Conservation (phyloP, 2,888 invertebrate genomes). For the Abrostola tripartita region DNA sequence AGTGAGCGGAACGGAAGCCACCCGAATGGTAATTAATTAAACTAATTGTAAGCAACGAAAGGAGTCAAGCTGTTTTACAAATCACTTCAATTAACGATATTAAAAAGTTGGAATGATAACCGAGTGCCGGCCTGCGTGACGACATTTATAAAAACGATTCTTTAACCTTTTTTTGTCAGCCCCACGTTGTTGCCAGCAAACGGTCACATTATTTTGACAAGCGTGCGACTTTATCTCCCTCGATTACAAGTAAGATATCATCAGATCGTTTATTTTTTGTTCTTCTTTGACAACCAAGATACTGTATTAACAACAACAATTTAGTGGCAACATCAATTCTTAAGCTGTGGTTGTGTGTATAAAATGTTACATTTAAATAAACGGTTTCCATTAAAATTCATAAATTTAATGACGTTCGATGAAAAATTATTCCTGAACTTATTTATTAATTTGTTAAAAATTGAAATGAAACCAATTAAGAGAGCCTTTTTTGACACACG, state of each 20-base stretch:
- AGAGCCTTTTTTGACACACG: neutral
- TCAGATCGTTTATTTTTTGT: conserved; percentile 44
- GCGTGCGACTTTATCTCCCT: conserved; percentile 82
- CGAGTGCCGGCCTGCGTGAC: conserved; percentile 75
- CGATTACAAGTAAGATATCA: conserved; percentile 60
- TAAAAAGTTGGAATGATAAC: conserved; percentile 85
- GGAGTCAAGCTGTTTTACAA: conserved; percentile 88
- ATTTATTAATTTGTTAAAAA: conserved; percentile 18
- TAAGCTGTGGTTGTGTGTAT: conserved; percentile 51
- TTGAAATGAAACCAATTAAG: conserved; percentile 11
- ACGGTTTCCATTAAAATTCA: conserved; percentile 26
- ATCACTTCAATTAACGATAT: conserved; percentile 88
- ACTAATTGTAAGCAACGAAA: conserved; percentile 88
- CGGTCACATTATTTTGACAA: conserved; percentile 71
- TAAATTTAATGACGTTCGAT: conserved; percentile 5
- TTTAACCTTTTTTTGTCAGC: conserved; percentile 61
- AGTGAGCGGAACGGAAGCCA: conserved; percentile 83
- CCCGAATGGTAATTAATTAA: conserved; percentile 87
- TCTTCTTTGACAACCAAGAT: conserved; percentile 50
- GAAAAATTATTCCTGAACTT: conserved; percentile 13
- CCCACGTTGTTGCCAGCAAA: conserved; percentile 60
- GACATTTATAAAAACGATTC: conserved; percentile 67
- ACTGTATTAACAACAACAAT: conserved; percentile 62
- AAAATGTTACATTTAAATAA: conserved; percentile 19
- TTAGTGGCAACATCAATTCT: conserved; percentile 52